Conservation (phyloP, 2,113 vertebrate genomes). For the Hipposideros armiger region DNA sequence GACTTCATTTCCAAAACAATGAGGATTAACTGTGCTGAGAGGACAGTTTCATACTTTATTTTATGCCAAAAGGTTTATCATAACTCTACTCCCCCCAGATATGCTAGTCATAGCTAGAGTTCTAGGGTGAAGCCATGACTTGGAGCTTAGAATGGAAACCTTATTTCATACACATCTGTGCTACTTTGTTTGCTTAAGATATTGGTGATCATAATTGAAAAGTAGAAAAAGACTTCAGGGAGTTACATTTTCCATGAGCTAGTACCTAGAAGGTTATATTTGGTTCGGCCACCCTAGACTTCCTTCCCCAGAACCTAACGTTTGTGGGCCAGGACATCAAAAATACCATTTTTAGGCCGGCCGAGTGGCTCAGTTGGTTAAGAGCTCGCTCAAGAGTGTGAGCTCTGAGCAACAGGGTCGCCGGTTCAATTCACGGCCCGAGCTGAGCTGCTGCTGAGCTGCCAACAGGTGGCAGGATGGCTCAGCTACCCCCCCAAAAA, state of each 20-base stretch:
- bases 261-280: background rate
- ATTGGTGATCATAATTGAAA: background rate
- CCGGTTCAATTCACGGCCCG: too few species aligned
- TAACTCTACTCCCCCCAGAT: background rate
- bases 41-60: background rate
- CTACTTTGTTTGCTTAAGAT: background rate
- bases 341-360: background rate
- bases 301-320: background rate
- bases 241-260: background rate
- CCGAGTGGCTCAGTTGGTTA: too few species aligned
- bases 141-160: slow-evolving; percentile 5
- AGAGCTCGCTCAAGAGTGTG: too few species aligned
- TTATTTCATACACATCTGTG: background rate
- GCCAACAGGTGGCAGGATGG: too few species aligned
- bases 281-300: background rate
- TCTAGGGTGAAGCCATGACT: background rate
- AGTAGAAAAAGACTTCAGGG: background rate
- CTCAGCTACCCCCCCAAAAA: too few species aligned
- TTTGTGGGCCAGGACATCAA: background rate
- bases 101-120: background rate
- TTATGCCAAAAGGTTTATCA: slow-evolving; percentile 7
- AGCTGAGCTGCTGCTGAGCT: too few species aligned
- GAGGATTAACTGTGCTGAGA: background rate
- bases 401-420: too few species aligned
- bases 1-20: background rate